These are phyloP conservation scores for Leptopilina drosophilae DNA, from an alignment of 2,888 invertebrate genomes.

Conservation along the genomic window DNA sequence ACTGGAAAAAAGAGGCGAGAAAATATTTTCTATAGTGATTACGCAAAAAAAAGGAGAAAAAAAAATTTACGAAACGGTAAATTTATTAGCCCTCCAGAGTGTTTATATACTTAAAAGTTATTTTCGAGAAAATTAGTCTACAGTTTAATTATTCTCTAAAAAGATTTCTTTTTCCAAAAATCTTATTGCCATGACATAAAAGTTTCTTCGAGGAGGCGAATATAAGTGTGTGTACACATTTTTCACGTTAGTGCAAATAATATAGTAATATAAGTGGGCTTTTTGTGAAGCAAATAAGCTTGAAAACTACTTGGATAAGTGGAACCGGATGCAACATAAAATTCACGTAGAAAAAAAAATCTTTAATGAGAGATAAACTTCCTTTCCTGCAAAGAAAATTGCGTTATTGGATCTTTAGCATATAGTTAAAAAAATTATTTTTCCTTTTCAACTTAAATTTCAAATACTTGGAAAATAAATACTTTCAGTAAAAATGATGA, in stretches of 20 bases:
- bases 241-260: conserved; percentile 16
- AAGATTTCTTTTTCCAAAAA: conserved; percentile 27
- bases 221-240: neutral
- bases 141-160: conserved; percentile 22
- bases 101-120: conserved; percentile 23
- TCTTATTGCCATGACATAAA: conserved; percentile 28
- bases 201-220: neutral
- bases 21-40: neutral
- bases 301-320: neutral
- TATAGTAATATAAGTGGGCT: conserved; percentile 32
- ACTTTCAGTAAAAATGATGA: too few relatives aligned
- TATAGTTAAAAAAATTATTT: too few relatives aligned
- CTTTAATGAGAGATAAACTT: conserved; percentile 17
- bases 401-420: neutral
- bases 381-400: conserved; percentile 2
- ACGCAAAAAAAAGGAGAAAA: neutral
- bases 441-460: too few relatives aligned
- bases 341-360: conserved; percentile 12
- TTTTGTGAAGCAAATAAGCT: conserved; percentile 18
- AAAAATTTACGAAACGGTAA: conserved; percentile 17
- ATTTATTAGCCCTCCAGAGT: conserved; percentile 18
- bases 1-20: conserved; percentile 1
- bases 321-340: conserved; percentile 17
- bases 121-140: conserved; percentile 32
- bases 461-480: too few relatives aligned